Base-by-base conservation (phyloP, 2,113 vertebrate genomes). In the Enhydra lutris region DNA sequence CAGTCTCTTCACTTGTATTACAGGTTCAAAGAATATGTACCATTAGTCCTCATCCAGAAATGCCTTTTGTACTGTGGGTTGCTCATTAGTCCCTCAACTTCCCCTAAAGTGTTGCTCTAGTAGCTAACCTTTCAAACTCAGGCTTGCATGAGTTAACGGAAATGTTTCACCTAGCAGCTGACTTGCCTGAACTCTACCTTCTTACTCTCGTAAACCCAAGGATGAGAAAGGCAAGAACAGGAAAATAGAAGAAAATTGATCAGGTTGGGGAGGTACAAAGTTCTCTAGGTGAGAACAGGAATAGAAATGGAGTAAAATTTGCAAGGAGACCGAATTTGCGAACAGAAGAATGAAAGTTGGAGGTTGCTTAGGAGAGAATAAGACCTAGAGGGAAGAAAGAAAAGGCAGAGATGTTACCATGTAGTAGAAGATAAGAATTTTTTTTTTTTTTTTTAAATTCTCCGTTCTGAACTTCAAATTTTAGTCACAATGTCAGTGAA, bases 191-290 rank as follows among this genome's bases (percentile, higher is more conserved):
- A 67, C n/a, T 76, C 34, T 81, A 23, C 61, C 4, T 84, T 90
- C n/a, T 84, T 85, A 89, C 18, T 52, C 14, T 13, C 39, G 18
- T 90, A 80, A 42, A 57, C 55, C n/a, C 61, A 87, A 81, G 80
- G 83, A 95, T 91, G 57, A 96, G 69, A 90, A 96, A 90, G 89
- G n/a, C 69, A 82, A 92, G 80, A 96, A 89, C 71, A 15, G 52
- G 69, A 85, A 82, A 67, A 63, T 50, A 63, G 79, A 91, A 85
- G n/a, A 87, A 47, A 83, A 83, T 83, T 96, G 65, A 11, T 95
- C 65, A 79, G 24, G 7, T 24, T 84, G 21, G 50, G 81, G n/a
- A 76, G 15, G 47, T 57, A 52, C 69, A 61, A 24, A 34, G 29
- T 69, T 69, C 34, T 69, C 17, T n/a, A 79, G 45, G 17, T 65